Base-by-base conservation (phyloP, 2,113 vertebrate genomes). In the Thunnus thynnus region DNA sequence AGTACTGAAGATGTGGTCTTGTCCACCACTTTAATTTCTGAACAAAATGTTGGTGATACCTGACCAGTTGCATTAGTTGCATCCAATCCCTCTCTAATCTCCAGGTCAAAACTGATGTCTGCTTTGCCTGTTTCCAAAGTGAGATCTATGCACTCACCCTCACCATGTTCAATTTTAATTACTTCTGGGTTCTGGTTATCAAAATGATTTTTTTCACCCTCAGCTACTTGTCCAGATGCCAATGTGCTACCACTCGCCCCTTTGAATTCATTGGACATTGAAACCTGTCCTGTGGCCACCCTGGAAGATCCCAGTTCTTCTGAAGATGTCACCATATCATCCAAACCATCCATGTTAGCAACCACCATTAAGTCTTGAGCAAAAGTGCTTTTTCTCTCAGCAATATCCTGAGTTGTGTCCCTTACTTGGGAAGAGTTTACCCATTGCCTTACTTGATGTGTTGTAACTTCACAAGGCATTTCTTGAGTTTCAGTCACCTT, bases 231-330 rank as follows among this genome's bases (percentile, higher is more conserved):
- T 44, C 17, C 76, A 27, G 75, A 73, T 50, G 9, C 41, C 10
- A 62, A 2, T 4, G 30, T 68, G 32, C 17, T 12, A n/a, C 13
- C 12, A n/a, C 20, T 46, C 3, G 10, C 17, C 13, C 3, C 47
- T 60, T 16, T n/a, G 25, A 41, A 47, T 48, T 48, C 13, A 22
- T 16, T 44, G 13, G 11, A 62, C 8, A 16, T 44, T 14, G 10
- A 48, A 48, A 72, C 62, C 30, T 78, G 73, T 68, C 41, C 63
- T 47, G 17, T 81, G 44, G 68, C 72, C n/a, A 58, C 56, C 13
- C 14, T 56, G 61, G 50, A 48, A 30, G 58, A 56, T n/a, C 9
- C 63, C 1, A 22, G 0, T 36, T 71, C 60, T n/a, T 73, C 63
- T 30, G 54, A 54, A 27, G 50, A 41, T 27, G 11, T 60, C 3